A percentile compares a stretch with the other conserved stretches of the same genome.
Evolutionary conservation across 2,797 vertebrate species (phyloP).

Genomic region (Peromyscus nudipes): DNA sequence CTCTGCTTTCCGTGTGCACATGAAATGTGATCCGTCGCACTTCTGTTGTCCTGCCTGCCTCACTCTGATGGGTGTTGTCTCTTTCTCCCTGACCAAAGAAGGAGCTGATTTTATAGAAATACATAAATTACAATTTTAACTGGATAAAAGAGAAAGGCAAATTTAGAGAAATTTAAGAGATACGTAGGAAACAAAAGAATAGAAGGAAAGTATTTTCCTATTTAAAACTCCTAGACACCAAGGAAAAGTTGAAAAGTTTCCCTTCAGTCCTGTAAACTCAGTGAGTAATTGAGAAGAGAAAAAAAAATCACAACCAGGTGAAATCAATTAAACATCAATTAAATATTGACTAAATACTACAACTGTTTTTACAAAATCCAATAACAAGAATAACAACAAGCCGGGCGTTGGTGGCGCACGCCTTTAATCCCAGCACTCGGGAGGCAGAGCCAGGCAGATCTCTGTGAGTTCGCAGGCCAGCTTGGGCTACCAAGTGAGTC

Average conservation of each 20-base stretch:
- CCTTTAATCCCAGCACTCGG: no score
- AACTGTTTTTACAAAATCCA: background rate
- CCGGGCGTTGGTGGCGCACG: no score
- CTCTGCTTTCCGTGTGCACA: background rate
- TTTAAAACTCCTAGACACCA: background rate
- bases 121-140: background rate
- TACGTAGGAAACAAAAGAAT: background rate
- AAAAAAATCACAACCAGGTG: background rate
- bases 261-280: background rate
- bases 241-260: background rate
- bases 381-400: background rate
- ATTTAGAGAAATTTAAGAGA: background rate
- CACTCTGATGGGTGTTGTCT: background rate
- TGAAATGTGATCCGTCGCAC: background rate
- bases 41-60: background rate
- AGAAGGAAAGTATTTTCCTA: background rate
- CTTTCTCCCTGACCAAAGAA: background rate
- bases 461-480: no score
- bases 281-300: background rate
- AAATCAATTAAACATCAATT: background rate
- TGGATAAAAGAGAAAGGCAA: background rate
- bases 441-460: no score
- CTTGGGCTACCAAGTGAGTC: no score
- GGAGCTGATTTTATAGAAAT: background rate
- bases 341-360: background rate